phyloP scores from a whole-genome alignment of 2,888 invertebrate species.

The Meteorus colon region DNA sequence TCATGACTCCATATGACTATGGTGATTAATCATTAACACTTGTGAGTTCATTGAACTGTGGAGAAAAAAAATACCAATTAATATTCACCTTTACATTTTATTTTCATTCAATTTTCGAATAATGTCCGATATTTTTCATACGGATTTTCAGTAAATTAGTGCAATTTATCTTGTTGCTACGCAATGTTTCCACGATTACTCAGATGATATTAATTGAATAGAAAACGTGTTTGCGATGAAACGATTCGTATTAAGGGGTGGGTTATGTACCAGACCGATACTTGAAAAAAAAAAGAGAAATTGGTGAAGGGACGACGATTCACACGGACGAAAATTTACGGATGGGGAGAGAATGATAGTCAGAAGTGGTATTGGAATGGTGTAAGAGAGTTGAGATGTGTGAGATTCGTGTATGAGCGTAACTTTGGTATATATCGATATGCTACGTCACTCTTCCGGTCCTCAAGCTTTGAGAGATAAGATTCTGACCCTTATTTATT shows the following conservation, averaged over 20 bases:
- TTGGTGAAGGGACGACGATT: slow-evolving; percentile 31
- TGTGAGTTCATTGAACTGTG: slow-evolving; percentile 1
- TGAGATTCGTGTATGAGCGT: slow-evolving; percentile 37
- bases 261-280: slow-evolving; percentile 13
- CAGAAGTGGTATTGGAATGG: slow-evolving; percentile 27
- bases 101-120: neutral
- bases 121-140: neutral
- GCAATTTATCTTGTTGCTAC: neutral
- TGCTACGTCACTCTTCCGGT: slow-evolving; percentile 42
- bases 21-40: slow-evolving; percentile 19
- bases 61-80: neutral
- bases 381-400: slow-evolving; percentile 28
- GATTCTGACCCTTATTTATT: slow-evolving; percentile 51
- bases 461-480: slow-evolving; percentile 43
- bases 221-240: slow-evolving; percentile 36
- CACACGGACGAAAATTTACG: neutral
- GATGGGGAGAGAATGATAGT: neutral
- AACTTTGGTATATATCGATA: neutral
- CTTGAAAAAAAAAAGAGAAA: slow-evolving; percentile 43
- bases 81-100: neutral
- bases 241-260: slow-evolving; percentile 35
- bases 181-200: neutral
- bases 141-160: neutral
- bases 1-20: slow-evolving; percentile 21
- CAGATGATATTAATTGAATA: slow-evolving; percentile 40